Conservation (phyloP, 1,140 invertebrate genomes). For the Callitettix versicolor region DNA sequence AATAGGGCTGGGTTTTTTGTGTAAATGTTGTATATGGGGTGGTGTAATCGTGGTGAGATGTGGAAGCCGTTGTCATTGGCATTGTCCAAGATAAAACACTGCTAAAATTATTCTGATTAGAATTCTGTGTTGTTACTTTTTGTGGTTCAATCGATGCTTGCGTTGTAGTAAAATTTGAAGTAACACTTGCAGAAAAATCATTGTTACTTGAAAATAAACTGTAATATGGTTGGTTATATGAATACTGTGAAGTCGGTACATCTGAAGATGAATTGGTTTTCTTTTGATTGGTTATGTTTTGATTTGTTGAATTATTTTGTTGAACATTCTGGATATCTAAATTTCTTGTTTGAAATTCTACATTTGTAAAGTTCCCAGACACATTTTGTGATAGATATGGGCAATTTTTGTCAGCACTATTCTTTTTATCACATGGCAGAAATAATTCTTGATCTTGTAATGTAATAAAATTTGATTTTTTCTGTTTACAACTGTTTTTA, state of each 20-base stretch:
- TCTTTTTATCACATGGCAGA: constrained; percentile 19
- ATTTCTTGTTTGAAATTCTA: not conserved
- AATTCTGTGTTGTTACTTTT: not conserved
- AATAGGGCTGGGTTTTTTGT: not conserved
- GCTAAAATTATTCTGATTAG: not conserved
- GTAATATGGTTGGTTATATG: constrained; percentile 8
- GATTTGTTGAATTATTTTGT: not conserved
- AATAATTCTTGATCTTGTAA: constrained; percentile 24
- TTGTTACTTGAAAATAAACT: constrained; percentile 2
- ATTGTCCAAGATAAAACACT: constrained; percentile 3
- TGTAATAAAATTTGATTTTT: constrained; percentile 22
- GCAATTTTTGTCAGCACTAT: constrained; percentile 2
- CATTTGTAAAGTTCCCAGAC: too few relatives aligned
- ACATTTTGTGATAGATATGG: not conserved
- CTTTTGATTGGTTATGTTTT: not conserved
- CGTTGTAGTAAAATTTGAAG: not conserved
- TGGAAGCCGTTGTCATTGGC: not conserved
- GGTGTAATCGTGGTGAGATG: not conserved
- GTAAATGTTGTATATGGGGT: not conserved
- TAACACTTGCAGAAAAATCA: not conserved
- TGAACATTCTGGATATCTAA: not conserved
- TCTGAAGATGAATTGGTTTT: not conserved
- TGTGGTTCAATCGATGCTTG: not conserved
- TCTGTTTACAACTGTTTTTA: constrained; percentile 16
- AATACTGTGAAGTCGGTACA: not conserved